A percentile compares a stretch with the other conserved stretches of the same genome.
These are phyloP conservation scores for Suricata suricatta DNA, from an alignment of 2,113 vertebrate genomes.

Conservation along the genomic window DNA sequence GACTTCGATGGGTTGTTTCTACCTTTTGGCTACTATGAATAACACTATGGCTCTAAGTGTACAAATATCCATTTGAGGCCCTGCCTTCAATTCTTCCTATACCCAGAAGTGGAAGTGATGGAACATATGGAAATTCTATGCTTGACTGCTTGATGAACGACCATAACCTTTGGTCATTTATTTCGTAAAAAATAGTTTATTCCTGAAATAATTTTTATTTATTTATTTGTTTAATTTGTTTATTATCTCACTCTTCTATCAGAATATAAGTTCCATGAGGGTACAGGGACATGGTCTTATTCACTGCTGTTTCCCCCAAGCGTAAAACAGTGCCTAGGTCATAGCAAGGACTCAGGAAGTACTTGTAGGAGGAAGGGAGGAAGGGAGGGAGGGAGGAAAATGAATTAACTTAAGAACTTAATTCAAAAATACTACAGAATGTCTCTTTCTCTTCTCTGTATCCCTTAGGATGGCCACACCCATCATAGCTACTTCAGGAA, in stretches of 20 bases:
- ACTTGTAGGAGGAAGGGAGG: neutral
- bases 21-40: neutral
- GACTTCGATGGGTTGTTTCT: neutral
- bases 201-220: neutral
- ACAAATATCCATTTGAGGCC: neutral
- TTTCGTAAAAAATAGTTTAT: neutral
- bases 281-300: neutral
- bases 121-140: neutral
- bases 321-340: neutral
- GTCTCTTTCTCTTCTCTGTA: neutral
- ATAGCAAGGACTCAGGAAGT: neutral
- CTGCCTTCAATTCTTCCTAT: neutral
- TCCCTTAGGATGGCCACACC: neutral
- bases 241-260: neutral
- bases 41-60: neutral
- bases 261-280: neutral
- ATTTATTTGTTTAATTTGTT: neutral
- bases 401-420: neutral
- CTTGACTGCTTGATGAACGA: neutral
- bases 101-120: neutral
- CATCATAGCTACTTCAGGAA: neutral
- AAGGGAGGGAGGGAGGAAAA: neutral
- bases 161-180: neutral
- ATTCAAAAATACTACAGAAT: neutral
- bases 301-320: neutral